These are phyloP conservation scores for Plotosus lineatus DNA, from an alignment of 2,113 vertebrate species.

Conservation along the genomic window DNA sequence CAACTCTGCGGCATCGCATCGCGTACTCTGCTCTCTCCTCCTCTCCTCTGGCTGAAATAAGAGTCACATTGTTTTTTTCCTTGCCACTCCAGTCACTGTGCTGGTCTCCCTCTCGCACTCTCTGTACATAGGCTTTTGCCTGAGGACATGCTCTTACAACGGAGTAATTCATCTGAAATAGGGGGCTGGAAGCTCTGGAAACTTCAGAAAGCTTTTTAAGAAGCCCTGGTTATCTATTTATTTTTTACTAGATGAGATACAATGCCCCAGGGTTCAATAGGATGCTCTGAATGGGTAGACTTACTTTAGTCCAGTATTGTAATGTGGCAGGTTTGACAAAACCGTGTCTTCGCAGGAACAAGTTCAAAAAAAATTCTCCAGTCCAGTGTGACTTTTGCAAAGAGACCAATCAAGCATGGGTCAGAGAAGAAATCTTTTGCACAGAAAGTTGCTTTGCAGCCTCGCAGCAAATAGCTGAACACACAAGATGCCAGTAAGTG, in stretches of 20 bases:
- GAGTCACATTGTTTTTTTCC: slow-evolving; percentile 58
- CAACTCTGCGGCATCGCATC: slow-evolving; percentile 54
- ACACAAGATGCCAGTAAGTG: slow-evolving; percentile 18
- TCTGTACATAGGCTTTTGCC: slow-evolving; percentile 49
- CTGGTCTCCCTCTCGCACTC: slow-evolving; percentile 40
- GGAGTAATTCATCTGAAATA: slow-evolving; percentile 53
- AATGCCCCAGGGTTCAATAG: not conserved
- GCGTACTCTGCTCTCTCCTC: slow-evolving; percentile 30
- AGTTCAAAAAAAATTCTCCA: not conserved
- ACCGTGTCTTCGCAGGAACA: not conserved
- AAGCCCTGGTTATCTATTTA: slow-evolving; percentile 24
- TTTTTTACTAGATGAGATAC: slow-evolving; percentile 15
- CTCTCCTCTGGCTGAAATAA: slow-evolving; percentile 51
- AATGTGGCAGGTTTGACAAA: not conserved
- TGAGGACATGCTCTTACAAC: slow-evolving; percentile 58
- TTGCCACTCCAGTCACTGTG: slow-evolving; percentile 48
- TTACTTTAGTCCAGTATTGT: not conserved
- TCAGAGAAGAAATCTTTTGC: not conserved
- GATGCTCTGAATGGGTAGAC: not conserved
- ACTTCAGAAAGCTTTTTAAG: slow-evolving; percentile 50
- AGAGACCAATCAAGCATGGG: not conserved
- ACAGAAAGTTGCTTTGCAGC: not conserved
- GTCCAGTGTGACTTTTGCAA: slow-evolving; percentile 3
- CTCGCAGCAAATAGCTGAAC: not conserved
- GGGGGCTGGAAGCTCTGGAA: slow-evolving; percentile 50